Conservation (phyloP, 53 echinoderm and acorn worm species). For the Temnopleurus reevesii region DNA sequence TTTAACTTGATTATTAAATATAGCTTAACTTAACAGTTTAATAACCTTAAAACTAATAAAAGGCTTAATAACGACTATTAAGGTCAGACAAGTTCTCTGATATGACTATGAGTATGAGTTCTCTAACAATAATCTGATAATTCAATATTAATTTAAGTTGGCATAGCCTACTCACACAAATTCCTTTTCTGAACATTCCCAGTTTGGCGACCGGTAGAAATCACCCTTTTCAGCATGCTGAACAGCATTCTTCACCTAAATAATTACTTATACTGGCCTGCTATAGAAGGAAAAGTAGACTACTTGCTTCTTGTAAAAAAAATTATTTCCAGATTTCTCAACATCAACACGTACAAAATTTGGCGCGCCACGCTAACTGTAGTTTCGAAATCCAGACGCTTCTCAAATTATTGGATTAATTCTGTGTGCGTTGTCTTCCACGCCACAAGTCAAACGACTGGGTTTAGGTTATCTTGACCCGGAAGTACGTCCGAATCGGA, state of each 20-base stretch:
- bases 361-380: not conserved
- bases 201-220: not conserved
- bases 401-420: not conserved
- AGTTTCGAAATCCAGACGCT: constrained; percentile 18
- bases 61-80: too few relatives aligned
- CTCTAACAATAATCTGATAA: too few relatives aligned
- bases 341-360: not conserved
- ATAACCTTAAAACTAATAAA: too few relatives aligned
- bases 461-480: not conserved
- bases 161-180: not conserved
- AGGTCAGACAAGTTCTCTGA: too few relatives aligned
- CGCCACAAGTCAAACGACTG: not conserved
- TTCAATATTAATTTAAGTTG: too few relatives aligned
- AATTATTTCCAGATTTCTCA: too few relatives aligned
- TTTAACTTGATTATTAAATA: too few relatives aligned
- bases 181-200: not conserved
- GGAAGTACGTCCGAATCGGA: not conserved
- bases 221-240: not conserved
- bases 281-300: too few relatives aligned
- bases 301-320: not conserved
- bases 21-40: too few relatives aligned
- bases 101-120: too few relatives aligned
- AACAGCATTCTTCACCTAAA: not conserved
- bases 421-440: not conserved
- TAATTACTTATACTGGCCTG: not conserved